Percentiles rank a stretch among this genome's conserved stretches.
phyloP scores from a whole-genome alignment of 2,888 invertebrate species.

The Drosophila anomelani region DNA sequence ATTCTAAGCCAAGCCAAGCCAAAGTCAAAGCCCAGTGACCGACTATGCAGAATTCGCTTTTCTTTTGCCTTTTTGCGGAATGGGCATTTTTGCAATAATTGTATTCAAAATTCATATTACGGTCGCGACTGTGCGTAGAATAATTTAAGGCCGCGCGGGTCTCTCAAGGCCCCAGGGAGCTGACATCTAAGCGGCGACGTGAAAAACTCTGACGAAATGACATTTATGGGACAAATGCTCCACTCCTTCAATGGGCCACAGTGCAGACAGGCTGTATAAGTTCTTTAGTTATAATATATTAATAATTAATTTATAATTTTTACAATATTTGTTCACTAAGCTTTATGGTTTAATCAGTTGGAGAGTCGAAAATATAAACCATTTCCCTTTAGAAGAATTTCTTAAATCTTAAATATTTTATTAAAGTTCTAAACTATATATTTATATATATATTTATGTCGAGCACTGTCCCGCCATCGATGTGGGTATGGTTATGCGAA shows the following conservation, averaged over 20 bases:
- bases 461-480: conserved; percentile 14
- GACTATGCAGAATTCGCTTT: conserved; percentile 56
- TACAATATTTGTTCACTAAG: not conserved
- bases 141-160: conserved; percentile 59
- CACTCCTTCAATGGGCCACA: conserved; percentile 64
- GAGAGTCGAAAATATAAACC: accelerated
- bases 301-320: not conserved
- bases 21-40: conserved; percentile 69
- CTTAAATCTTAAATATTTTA: not conserved
- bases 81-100: conserved; percentile 64
- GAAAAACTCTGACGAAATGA: conserved; percentile 75
- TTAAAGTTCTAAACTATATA: too few species aligned
- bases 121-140: conserved; percentile 69
- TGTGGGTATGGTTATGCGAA: conserved; percentile 41
- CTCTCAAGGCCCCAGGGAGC: conserved; percentile 63
- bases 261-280: conserved; percentile 7
- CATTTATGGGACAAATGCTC: conserved; percentile 78
- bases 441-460: not conserved
- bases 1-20: conserved; percentile 8
- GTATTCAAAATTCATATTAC: conserved; percentile 80
- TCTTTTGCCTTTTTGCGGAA: conserved; percentile 16
- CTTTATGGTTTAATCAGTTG: not conserved
- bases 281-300: too few species aligned
- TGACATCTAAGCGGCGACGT: conserved; percentile 59
- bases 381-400: too few species aligned